These are phyloP conservation scores for Rhizoglyphus robini DNA, from an alignment of 1,140 invertebrate species.

Conservation along the genomic window DNA sequence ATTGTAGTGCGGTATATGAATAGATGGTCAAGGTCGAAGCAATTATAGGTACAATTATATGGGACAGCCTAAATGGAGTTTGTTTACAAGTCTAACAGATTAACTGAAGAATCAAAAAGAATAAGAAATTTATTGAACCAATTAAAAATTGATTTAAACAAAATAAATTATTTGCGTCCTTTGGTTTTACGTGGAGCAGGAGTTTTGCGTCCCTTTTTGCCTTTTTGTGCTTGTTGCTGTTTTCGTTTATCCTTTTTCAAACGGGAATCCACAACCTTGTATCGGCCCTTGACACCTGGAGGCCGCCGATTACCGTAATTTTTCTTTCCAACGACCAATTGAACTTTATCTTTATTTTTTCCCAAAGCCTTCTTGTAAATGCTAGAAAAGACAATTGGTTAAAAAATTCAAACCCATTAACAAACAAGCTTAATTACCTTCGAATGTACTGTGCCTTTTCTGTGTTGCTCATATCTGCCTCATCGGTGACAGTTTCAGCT, in stretches of 20 bases:
- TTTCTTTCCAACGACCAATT: constrained; percentile 89
- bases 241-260: constrained; percentile 77
- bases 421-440: constrained; percentile 53
- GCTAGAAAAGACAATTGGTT: constrained; percentile 37
- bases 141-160: neutral
- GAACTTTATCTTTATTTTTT: constrained; percentile 59
- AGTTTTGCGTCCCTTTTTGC: neutral
- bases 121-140: neutral
- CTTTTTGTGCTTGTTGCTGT: neutral
- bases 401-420: constrained; percentile 11
- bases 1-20: too few relatives aligned
- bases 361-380: constrained; percentile 73
- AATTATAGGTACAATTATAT: too few relatives aligned
- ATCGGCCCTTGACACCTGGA: constrained; percentile 73
- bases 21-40: too few relatives aligned
- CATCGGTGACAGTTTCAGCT: constrained; percentile 78
- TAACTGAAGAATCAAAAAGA: neutral
- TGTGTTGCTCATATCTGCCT: constrained; percentile 66
- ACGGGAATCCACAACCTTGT: constrained; percentile 82
- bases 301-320: constrained; percentile 65
- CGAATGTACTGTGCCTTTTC: constrained; percentile 86
- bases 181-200: neutral
- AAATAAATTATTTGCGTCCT: constrained; percentile 8
- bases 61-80: too few relatives aligned
- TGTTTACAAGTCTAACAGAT: too few relatives aligned